Base-by-base conservation (phyloP, 2,113 vertebrate genomes). In the Jacana jacana region DNA sequence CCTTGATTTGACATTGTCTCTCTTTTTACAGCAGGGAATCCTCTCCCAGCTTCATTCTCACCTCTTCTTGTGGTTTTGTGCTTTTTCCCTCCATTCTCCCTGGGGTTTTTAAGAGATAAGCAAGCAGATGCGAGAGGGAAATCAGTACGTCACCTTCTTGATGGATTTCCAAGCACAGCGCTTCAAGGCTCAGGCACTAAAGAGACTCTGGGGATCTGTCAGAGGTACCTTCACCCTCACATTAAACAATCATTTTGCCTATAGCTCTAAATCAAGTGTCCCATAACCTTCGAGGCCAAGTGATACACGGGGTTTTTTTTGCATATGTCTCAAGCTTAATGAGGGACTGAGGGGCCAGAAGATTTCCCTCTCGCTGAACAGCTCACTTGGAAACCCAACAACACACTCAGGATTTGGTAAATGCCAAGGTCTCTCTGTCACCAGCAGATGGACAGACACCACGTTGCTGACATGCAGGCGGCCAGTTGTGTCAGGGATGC, bases 251-350 rank as follows among this genome's bases (percentile, higher is more conserved):
- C 57, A 23, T 12, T 61, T 79, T 49, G n/a, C 39, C 39, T 66
- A 15, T 30, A 58, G 39, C 52, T 42, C 28, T 5, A 63, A 44
- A 18, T 13, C 54, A 37, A 69, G 31, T 3, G 23, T 83, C 54
- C 57, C 30, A 11, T 14, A 20, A 27, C 3, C 24, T 79, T 30
- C 40, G 17, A 79, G 57, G 39, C 15, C 28, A 55, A 24, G 11
- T 4, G 46, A 35, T 42, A 33, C 19, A 17, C 6, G 0, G 0
- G 40, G 17, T 55, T n/a, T n/a, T n/a, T n/a, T n/a, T 72, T 77
- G 44, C 23, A 17, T 0, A 0, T 2, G 44, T 28, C 49, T 84
- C 11, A 42, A 11, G 57, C 25, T 80, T 33, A 17, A 44, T 6
- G 10, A 2, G 11, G 23, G 35, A 7, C 24, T 14, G 4, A 15